These are phyloP conservation scores for Pollachius pollachius DNA, from an alignment of 2,113 vertebrate species.

Conservation along the genomic window DNA sequence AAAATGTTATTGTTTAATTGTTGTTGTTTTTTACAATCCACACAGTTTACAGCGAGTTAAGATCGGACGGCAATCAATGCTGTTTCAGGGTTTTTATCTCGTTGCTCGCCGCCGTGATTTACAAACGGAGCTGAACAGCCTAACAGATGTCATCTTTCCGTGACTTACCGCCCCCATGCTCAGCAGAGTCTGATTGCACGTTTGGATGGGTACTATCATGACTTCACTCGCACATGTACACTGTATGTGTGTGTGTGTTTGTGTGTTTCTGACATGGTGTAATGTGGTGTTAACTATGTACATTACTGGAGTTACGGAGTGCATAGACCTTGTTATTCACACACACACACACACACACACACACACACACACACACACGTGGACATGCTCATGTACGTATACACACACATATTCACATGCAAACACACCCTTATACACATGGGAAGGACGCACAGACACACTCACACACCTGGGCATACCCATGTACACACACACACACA, in stretches of 20 bases:
- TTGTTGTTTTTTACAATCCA: no score
- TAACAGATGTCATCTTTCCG: slow-evolving; percentile 29
- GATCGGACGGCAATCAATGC: slow-evolving; percentile 19
- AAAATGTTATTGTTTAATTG: no score
- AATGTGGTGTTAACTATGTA: no score
- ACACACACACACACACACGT: background rate
- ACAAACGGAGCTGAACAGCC: background rate
- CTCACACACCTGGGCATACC: background rate
- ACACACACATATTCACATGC: background rate
- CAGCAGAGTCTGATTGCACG: slow-evolving; percentile 2
- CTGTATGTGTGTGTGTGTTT: background rate
- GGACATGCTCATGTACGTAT: background rate
- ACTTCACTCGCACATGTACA: background rate
- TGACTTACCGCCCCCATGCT: background rate
- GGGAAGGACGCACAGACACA: background rate
- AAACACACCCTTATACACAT: background rate
- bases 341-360: no score
- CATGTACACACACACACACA: no score
- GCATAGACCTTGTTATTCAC: no score
- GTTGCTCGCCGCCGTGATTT: background rate
- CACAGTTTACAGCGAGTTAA: no score
- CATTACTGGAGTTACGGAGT: no score
- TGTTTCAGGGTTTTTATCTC: background rate
- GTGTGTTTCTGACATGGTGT: no score
- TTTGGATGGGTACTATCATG: background rate